These are phyloP conservation scores for Drosophila ustulata DNA, from an alignment of 2,888 invertebrate species.

Conservation along the genomic window DNA sequence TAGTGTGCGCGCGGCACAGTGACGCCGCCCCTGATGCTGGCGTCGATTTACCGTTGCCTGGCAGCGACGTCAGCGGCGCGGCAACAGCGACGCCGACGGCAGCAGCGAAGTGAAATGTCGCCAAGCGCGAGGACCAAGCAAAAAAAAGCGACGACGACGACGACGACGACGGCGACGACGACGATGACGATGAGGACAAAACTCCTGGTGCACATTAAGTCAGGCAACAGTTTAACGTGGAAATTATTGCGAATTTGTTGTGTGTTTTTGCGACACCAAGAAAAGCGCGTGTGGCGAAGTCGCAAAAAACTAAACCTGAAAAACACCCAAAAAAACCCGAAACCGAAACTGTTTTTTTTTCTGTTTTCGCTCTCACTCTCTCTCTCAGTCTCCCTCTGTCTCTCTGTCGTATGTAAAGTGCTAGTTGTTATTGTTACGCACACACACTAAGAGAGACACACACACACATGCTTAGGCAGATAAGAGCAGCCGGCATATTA, in stretches of 20 bases:
- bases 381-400: not conserved
- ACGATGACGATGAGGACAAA: conserved; percentile 76
- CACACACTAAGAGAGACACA: conserved; percentile 10
- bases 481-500: conserved; percentile 54
- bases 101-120: conserved; percentile 3
- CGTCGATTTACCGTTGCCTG: conserved; percentile 70
- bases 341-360: conserved; percentile 28
- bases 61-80: conserved; percentile 50
- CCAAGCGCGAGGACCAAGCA: conserved; percentile 47
- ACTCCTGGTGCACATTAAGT: conserved; percentile 81
- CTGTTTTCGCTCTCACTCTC: conserved; percentile 29
- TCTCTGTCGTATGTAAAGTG: conserved; percentile 39
- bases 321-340: conserved; percentile 3
- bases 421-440: conserved; percentile 45
- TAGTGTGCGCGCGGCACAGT: conserved; percentile 30
- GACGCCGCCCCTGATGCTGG: conserved; percentile 68
- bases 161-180: conserved; percentile 37
- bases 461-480: conserved; percentile 7
- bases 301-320: not conserved
- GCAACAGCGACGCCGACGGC: conserved; percentile 25
- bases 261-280: conserved; percentile 70
- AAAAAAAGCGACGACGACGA: conserved; percentile 39
- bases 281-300: not conserved
- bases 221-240: conserved; percentile 84
- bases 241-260: conserved; percentile 85